Evolutionary conservation across 2,113 vertebrate genomes (phyloP).

Genomic region (Seriola quinqueradiata): DNA sequence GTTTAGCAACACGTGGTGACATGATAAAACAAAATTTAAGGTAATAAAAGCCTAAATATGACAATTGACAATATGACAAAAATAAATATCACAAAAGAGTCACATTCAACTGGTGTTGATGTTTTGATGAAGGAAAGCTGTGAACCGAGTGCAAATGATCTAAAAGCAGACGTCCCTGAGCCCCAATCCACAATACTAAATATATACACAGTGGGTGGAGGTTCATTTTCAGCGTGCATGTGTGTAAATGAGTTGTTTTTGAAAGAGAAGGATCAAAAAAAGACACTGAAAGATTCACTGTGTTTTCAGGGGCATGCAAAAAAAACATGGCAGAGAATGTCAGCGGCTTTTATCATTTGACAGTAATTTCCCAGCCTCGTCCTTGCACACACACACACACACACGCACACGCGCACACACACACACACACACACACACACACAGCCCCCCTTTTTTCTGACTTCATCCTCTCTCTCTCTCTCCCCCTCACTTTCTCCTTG

Average conservation of each 20-base stretch:
- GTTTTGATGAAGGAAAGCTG: too few species aligned
- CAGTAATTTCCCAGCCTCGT: constrained; percentile 57
- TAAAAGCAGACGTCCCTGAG: not conserved
- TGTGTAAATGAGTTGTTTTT: constrained; percentile 16
- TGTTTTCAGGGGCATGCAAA: constrained; percentile 39
- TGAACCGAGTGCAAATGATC: too few species aligned
- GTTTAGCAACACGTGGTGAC: not conserved
- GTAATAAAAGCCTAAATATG: not conserved
- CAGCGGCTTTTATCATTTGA: constrained; percentile 36
- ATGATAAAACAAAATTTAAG: too few species aligned
- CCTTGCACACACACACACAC: constrained; percentile 16
- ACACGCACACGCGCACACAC: too few species aligned
- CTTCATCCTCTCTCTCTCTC: not conserved
- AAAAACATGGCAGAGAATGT: constrained; percentile 1
- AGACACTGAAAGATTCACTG: not conserved
- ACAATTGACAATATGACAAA: too few species aligned
- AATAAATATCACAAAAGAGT: not conserved
- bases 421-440: too few species aligned
- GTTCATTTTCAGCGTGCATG: not conserved
- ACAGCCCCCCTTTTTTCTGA: not conserved
- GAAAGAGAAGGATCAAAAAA: not conserved
- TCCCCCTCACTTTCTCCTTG: not conserved
- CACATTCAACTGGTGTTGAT: too few species aligned
- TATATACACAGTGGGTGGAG: not conserved
- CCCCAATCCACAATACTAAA: not conserved